These are phyloP conservation scores for Zonitis immaculata DNA, from an alignment of 2,888 invertebrate species.

Conservation along the genomic window DNA sequence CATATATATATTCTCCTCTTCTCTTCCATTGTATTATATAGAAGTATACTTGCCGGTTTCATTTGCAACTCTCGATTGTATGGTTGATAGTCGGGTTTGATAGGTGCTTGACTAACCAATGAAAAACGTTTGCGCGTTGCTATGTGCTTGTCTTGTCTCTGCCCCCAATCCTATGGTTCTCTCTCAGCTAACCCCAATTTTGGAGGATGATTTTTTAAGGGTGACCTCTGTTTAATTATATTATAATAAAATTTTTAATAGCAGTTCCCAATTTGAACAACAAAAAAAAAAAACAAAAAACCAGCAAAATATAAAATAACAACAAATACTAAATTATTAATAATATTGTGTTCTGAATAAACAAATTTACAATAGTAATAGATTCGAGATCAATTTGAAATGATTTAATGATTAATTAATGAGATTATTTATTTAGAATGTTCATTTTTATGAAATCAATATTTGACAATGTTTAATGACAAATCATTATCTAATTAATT, in stretches of 20 bases:
- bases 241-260: background rate
- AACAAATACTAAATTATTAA: no score
- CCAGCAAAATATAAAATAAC: no score
- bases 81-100: slow-evolving; percentile 26
- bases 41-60: slow-evolving; percentile 5
- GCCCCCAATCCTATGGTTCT: slow-evolving; percentile 27
- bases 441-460: no score
- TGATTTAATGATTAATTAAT: background rate
- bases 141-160: slow-evolving; percentile 31
- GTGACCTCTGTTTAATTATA: background rate
- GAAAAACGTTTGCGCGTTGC: slow-evolving; percentile 33
- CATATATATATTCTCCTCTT: background rate
- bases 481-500: no score
- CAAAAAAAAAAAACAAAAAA: background rate
- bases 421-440: no score
- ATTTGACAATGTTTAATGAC: no score
- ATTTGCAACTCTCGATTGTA: slow-evolving; percentile 32
- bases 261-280: slow-evolving; percentile 8
- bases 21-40: background rate
- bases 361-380: no score
- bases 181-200: slow-evolving; percentile 20
- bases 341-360: no score
- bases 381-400: no score
- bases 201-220: background rate
- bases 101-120: slow-evolving; percentile 33